Base-by-base conservation (phyloP, 2,113 vertebrate genomes). In the Paradisaea rubra region DNA sequence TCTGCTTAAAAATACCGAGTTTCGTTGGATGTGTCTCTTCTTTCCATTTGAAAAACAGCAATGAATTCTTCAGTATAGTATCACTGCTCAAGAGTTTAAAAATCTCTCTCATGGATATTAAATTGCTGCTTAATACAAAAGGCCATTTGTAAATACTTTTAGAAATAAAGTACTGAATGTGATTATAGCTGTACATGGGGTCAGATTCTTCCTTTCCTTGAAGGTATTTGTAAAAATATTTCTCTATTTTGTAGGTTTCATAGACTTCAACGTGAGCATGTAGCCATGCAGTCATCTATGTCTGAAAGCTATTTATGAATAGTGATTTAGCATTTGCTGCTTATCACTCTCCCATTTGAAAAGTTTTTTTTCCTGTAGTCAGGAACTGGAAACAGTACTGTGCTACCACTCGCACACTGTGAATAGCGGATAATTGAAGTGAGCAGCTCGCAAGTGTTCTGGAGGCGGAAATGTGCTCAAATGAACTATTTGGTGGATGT, bases 351-450 rank as follows among this genome's bases (percentile, higher is more conserved):
- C 47, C 53, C 64, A 70, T 88, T 83, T 88, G 64, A 88, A 93
- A 95, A 95, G 60, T 91, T 93, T 83, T 87, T 83, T 66, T 95
- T 81, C 54, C n/a, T 81, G 60, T 70, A 93, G 71, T 78, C 66
- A 86, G 78, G 93, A 93, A 74, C 74, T 93, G 44, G 65, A 91
- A 90, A 91, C 87, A 91, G 92, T 91, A 15, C 90, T 31, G 39
- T 84, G 41, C 64, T 83, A 56, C 89, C 89, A 83, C 52, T 94
- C 0, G 7, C 0, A 0, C 76, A 35, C 56, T 86, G 83, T 95
- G 95, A 96, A 94, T 94, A 95, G 89, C 77, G 71, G 92, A 86
- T 96, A 95, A 96, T 94, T 94, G 85, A 96, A 97, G 91, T 81
- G 93, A 97, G 95, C 82, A 90, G 72, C 86, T 96, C 60, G 1